Base-by-base conservation (phyloP, 2,888 invertebrate species). In the Harmothoe impar region DNA sequence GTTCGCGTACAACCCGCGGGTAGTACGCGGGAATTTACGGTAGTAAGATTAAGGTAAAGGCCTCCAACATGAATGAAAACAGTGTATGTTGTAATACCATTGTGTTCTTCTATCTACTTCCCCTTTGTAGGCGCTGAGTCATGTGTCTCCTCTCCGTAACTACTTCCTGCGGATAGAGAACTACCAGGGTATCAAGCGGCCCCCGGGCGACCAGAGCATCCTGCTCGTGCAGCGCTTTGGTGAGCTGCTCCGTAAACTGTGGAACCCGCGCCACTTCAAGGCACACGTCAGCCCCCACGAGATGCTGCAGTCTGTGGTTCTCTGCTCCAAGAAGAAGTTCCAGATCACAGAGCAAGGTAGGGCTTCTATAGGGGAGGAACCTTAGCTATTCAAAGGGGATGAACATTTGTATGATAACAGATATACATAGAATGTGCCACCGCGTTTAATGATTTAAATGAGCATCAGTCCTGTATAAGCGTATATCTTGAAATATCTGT, bases 271-370 rank as follows among this genome's bases (percentile, higher is more conserved):
- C 72, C 99, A 99, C 94, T 99, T 99, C 95, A 99, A 99, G 96
- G 98, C 99, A 0, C 99, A 99, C 95, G 99, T 99, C 0, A 99
- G 99, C 31, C 99, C 99, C 0, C 99, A 99, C 95, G 99, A 99
- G 97, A 99, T 99, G 99, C 96, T 99, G 35, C 99, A 99, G 94
- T 98, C 99, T 85, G 98, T 99, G 35, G 98, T 99, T 3, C 96
- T 99, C 92, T 98, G 99, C 98, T 98, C 99, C 94, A 98, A 98
- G 96, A 99, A 99, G 95, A 97, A 97, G 93, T 99, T 99, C 95
- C 99, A 99, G 96, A 99, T 99, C 95, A 99, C 99, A 0, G 98
- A 99, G 94, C 99, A 99, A 96, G 99, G 98, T 98, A 62, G 10
- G 84, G 12, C 54, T 15, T 25, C 56, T 88, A n/a, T n/a, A n/a